Conservation (phyloP, 2,113 vertebrate genomes). For the Microtus richardsoni region DNA sequence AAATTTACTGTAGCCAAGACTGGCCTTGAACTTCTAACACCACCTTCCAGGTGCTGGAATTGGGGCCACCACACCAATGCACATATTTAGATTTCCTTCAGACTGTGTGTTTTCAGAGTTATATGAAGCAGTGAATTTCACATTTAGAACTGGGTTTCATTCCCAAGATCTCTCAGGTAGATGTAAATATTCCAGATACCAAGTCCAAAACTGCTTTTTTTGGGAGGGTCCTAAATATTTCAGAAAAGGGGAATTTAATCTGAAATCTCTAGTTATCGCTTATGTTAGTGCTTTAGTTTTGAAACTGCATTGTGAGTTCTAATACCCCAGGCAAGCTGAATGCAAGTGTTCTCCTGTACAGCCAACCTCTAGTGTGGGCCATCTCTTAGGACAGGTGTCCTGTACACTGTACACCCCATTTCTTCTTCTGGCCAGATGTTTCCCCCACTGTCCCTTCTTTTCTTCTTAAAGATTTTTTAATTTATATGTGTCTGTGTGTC, state of each 20-base stretch:
- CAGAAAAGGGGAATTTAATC: neutral
- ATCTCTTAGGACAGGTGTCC: neutral
- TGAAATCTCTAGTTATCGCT: neutral
- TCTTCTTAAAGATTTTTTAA: neutral
- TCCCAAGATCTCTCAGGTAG: neutral
- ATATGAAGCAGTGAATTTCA: neutral
- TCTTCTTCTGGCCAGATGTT: neutral
- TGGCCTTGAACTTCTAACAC: neutral
- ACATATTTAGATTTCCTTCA: neutral
- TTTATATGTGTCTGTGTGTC: neutral
- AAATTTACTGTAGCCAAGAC: neutral
- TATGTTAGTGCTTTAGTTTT: neutral
- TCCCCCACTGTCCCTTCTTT: neutral
- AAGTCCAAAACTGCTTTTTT: neutral
- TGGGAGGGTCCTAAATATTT: neutral
- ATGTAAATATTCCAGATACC: neutral
- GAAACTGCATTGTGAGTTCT: neutral
- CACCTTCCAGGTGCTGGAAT: neutral
- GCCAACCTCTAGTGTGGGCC: fast-evolving
- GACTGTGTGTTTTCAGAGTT: neutral
- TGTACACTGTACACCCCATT: neutral
- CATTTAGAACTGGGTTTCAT: neutral
- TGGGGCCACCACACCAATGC: neutral
- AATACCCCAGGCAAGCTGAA: neutral
- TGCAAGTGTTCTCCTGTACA: neutral